Base-by-base conservation (phyloP, 2,888 invertebrate genomes). In the Coenonympha glycerion region DNA sequence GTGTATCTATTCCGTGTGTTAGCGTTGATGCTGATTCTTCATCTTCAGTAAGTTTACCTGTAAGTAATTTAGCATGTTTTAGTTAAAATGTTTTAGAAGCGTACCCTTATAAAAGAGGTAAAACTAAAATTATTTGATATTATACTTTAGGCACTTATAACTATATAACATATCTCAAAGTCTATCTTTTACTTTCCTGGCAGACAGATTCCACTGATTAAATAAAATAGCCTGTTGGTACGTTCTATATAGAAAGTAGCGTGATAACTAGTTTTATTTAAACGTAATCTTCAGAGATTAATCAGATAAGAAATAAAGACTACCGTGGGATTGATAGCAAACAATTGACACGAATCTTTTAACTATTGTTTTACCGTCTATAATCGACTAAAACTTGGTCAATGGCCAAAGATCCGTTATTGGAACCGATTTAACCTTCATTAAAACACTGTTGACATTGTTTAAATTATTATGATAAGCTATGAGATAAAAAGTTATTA, bases 21-120 rank as follows among this genome's bases (percentile, higher is more conserved):
- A 50, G 45, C 11, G 53, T 52, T 39, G 55, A 39, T 16, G 49
- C 40, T 5, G 60, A 33, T 13, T 82, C 79, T 4, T 83, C 83
- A 54, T 83, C 84, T 41, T 84, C 85, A 9, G 69, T 64, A 53
- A 79, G 54, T 78, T 84, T 86, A 67, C 83, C 85, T 86, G 70
- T 4, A 71, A 75, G 46, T 19, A 62, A 58, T n/a, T n/a, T 52
- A 57, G 8, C 13, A 22, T n/a, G n/a, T n/a, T n/a, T n/a, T n/a
- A n/a, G n/a, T n/a, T n/a, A n/a, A n/a, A n/a, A n/a, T n/a, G n/a
- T n/a, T n/a, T n/a, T n/a, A n/a, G n/a, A n/a, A n/a, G n/a, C n/a
- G n/a, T n/a, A n/a, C n/a, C n/a, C n/a, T n/a, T n/a, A n/a, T n/a
- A n/a, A n/a, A n/a, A n/a, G n/a, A n/a, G n/a, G n/a, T n/a, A n/a